These are phyloP conservation scores for Caenorhabditis sp. DNA, from an alignment of 2,888 invertebrate species.

Conservation along the genomic window DNA sequence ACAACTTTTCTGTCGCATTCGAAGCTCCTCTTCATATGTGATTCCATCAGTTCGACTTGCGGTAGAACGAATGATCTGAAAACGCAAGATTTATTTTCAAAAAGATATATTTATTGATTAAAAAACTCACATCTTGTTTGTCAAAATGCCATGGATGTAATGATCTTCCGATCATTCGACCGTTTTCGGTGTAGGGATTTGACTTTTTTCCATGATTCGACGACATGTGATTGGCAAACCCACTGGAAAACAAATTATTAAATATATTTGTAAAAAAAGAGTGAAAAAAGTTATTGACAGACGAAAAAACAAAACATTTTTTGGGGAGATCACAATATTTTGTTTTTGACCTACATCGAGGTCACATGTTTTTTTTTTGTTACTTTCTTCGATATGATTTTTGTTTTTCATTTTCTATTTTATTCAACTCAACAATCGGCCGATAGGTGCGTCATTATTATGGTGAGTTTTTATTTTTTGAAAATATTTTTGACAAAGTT, in stretches of 20 bases:
- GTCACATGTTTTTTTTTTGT: too few relatives aligned
- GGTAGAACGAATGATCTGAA: slow-evolving; percentile 2
- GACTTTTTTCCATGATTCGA: neutral
- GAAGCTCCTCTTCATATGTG: slow-evolving; percentile 85
- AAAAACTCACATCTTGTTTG: slow-evolving; percentile 23
- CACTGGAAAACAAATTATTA: neutral
- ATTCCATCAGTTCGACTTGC: slow-evolving; percentile 70
- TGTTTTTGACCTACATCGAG: too few relatives aligned
- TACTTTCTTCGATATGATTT: too few relatives aligned
- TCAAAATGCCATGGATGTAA: slow-evolving; percentile 17
- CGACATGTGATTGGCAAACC: neutral
- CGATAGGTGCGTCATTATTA: too few relatives aligned
- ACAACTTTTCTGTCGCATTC: slow-evolving; percentile 93
- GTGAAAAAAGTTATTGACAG: neutral
- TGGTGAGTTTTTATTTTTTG: too few relatives aligned
- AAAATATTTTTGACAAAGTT: too few relatives aligned
- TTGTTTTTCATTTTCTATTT: too few relatives aligned
- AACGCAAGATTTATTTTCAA: neutral
- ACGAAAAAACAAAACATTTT: neutral
- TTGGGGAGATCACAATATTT: too few relatives aligned
- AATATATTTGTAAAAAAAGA: slow-evolving; percentile 5
- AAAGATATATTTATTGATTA: neutral
- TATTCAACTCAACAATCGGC: too few relatives aligned
- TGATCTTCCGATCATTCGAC: slow-evolving; percentile 9
- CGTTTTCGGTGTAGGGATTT: neutral